Base-by-base conservation (phyloP, 2,888 invertebrate genomes). In the Mystacides longicornis region DNA sequence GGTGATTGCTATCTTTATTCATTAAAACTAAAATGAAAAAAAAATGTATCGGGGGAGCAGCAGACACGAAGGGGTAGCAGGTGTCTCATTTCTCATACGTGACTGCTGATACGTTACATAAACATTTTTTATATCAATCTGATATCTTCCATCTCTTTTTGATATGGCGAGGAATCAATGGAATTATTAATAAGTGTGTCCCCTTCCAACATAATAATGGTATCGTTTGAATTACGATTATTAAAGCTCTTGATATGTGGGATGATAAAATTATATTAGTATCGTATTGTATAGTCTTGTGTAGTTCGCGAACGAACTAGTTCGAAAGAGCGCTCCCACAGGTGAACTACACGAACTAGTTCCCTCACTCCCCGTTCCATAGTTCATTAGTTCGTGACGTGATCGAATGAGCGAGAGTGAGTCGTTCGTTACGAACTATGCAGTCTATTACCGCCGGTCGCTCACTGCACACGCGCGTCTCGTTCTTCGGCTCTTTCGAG, bases 1-100 rank as follows among this genome's bases (percentile, higher is more conserved):
- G n/a, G n/a, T 47, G 60, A 60, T 60, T 43, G 52, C 60, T 60
- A 60, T 60, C 60, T 57, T 60, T 57, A 59, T 60, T 60, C 60
- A 55, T 52, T 52, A 54, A n/a, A 52, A 60, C 45, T 54, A 45
- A 55, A 56, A 55, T 55, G 55, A 59, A 45, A 55, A 56, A 55
- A 52, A 52, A 59, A 56, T 52, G 55, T 49, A 47, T 23, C 50
- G 19, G 50, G 50, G 58, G 51, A 27, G 51, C 55, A 50, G 49
- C 43, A 55, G 54, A 52, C 52, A 54, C 55, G 56, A 55, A 58
- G 54, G 33, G 50, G 54, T 45, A 43, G 56, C 59, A 59, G 59
- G 59, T 59, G 59, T 59, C 48, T 16, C 49, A 43, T 22, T 59
- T 59, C 59, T 42, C 59, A 56, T 50, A 37, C 49, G 43, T 54